Percentiles rank a stretch among this genome's conserved stretches.
Evolutionary conservation across 1,140 invertebrate species (phyloP).

Genomic region (Brevipalpus yothersi): DNA sequence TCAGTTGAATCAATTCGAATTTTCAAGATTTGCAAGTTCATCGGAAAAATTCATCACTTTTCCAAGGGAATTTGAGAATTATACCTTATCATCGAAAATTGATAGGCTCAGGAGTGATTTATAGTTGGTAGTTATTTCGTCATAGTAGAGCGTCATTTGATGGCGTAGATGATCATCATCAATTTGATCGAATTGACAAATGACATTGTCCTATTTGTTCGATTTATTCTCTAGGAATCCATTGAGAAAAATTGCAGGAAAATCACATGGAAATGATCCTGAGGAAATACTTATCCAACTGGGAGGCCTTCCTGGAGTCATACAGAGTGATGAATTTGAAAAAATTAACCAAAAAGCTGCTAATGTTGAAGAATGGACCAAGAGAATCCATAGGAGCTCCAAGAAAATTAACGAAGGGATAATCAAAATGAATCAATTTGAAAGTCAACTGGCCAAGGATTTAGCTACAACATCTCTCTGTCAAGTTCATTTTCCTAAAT

Average conservation of each 20-base stretch:
- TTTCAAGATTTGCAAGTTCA: too few relatives aligned
- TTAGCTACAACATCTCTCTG: not conserved
- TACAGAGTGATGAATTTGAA: not conserved
- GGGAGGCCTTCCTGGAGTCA: not conserved
- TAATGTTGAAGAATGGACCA: not conserved
- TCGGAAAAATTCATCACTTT: too few relatives aligned
- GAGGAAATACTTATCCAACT: not conserved
- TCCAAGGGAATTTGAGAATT: too few relatives aligned
- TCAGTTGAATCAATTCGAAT: not conserved
- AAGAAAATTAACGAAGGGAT: not conserved
- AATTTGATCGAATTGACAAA: too few relatives aligned
- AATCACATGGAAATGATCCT: not conserved
- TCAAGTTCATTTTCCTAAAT: not conserved
- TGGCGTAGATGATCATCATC: too few relatives aligned
- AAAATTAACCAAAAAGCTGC: not conserved
- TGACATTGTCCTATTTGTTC: too few relatives aligned
- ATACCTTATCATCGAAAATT: too few relatives aligned
- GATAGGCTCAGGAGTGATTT: too few relatives aligned
- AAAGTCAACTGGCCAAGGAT: not conserved
- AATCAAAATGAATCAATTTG: not conserved
- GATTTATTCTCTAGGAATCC: not conserved
- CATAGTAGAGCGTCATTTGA: too few relatives aligned
- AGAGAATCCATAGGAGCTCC: not conserved
- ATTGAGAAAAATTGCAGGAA: not conserved
- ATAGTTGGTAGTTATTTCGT: too few relatives aligned